phyloP scores from a whole-genome alignment of 2,888 invertebrate genomes.

The Chydorus sphaericus region DNA sequence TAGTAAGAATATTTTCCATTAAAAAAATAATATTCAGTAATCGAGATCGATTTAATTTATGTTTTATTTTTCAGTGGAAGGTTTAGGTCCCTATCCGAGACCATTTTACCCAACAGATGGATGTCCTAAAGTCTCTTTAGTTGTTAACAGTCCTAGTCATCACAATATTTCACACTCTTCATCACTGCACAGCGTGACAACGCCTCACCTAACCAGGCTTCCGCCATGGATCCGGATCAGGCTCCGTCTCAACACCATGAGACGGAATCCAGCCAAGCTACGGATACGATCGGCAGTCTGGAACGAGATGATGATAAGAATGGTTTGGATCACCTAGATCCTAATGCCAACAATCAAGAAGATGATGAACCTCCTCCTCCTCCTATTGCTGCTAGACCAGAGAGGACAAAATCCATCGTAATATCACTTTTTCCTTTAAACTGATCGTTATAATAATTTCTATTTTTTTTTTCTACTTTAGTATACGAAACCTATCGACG shows the following conservation, averaged over 20 bases:
- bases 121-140: constrained; percentile 8
- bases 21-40: neutral
- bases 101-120: constrained; percentile 21
- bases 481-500: constrained; percentile 97
- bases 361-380: constrained; percentile 63
- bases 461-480: constrained; percentile 29
- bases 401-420: constrained; percentile 96
- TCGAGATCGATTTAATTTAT: neutral
- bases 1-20: neutral
- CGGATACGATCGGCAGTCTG: constrained; percentile 7
- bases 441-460: neutral
- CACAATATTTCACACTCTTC: constrained; percentile 10
- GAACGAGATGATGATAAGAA: constrained; percentile 9
- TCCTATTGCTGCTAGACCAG: constrained; percentile 88
- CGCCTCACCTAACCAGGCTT: neutral
- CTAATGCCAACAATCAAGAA: neutral
- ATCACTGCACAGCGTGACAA: neutral
- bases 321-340: neutral
- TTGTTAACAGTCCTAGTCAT: constrained; percentile 13
- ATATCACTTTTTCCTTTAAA: constrained; percentile 33
- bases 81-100: constrained; percentile 21
- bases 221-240: constrained; percentile 6
- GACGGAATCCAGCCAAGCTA: constrained; percentile 13
- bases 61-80: neutral
- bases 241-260: constrained; percentile 14